Evolutionary conservation across 2,113 vertebrate genomes (phyloP).

Genomic region (Hiodon alosoides): DNA sequence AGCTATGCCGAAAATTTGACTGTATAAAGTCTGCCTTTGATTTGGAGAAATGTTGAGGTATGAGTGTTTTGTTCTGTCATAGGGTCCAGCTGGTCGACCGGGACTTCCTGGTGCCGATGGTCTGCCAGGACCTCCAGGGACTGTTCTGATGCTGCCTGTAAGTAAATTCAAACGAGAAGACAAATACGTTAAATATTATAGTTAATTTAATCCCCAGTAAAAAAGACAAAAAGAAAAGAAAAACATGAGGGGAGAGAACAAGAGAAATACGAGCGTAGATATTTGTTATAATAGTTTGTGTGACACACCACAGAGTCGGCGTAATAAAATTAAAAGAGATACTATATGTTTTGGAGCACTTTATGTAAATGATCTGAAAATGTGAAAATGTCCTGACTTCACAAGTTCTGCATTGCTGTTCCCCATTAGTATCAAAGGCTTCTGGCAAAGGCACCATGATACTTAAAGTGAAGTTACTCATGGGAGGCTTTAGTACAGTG

Average conservation of each 20-base stretch:
- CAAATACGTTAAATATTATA: background rate
- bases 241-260: background rate
- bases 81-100: conserved; percentile 81
- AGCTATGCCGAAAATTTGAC: no score
- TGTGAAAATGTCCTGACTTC: background rate
- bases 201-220: conserved; percentile 1
- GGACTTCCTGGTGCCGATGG: conserved; percentile 89
- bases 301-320: no score
- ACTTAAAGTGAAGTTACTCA: background rate
- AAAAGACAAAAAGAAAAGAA: background rate
- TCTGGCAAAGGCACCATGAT: background rate
- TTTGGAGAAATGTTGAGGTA: background rate
- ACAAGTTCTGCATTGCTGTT: background rate
- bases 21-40: background rate
- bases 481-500: background rate
- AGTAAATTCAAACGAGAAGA: conserved; percentile 40
- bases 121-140: conserved; percentile 88
- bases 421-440: background rate
- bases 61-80: conserved; percentile 12
- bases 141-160: conserved; percentile 89
- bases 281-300: no score
- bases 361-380: background rate
- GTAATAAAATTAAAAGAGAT: no score
- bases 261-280: no score
- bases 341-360: background rate